phyloP scores from a whole-genome alignment of 2,113 vertebrate genomes.

The Capreolus pygargus region DNA sequence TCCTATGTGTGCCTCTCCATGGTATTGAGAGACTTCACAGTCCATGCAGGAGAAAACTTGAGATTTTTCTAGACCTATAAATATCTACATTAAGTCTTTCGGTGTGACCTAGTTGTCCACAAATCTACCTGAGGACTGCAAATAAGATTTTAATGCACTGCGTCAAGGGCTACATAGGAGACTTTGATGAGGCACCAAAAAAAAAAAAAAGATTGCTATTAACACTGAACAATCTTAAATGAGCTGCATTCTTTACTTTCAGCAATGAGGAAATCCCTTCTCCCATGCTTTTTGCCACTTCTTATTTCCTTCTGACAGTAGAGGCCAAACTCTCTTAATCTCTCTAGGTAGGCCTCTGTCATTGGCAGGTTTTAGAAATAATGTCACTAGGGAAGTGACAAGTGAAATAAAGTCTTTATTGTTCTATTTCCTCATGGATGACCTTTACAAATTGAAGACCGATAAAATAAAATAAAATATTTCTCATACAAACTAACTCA shows the following conservation, averaged over 20 bases:
- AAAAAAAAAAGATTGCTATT: not conserved
- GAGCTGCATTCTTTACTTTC: not conserved
- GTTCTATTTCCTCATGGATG: not conserved
- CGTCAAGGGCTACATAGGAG: not conserved
- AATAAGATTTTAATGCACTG: not conserved
- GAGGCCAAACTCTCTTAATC: not conserved
- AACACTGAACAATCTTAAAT: not conserved
- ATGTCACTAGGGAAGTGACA: not conserved
- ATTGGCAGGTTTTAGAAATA: not conserved
- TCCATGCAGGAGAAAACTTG: not conserved
- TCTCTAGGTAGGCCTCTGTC: not conserved
- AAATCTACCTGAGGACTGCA: not conserved
- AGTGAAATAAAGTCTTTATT: not conserved
- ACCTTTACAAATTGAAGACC: constrained; percentile 1
- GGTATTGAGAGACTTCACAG: not conserved
- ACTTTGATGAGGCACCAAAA: not conserved
- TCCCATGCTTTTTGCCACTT: not conserved
- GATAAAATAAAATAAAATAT: not conserved
- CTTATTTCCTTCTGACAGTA: not conserved
- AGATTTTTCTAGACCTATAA: not conserved
- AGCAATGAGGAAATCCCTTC: not conserved
- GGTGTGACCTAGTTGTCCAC: not conserved
- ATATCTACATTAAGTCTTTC: not conserved
- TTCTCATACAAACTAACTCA: constrained; percentile 6
- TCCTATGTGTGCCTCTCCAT: not conserved